phyloP scores from a whole-genome alignment of 53 echinoderm and acorn worm genomes.

The Patiria pectinifera region DNA sequence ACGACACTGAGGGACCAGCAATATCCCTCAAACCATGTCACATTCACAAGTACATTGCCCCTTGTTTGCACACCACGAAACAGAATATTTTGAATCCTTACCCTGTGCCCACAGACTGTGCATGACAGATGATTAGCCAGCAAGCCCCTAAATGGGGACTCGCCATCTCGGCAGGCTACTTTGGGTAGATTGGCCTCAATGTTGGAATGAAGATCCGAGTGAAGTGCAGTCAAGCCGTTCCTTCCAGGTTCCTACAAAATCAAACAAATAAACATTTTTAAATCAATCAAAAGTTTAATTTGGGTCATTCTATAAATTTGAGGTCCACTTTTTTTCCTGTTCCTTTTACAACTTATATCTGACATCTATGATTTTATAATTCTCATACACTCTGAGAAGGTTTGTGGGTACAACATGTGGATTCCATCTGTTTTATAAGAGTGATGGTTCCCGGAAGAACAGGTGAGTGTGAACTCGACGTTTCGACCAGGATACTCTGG shows the following conservation, averaged over 20 bases:
- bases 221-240: constrained; percentile 59
- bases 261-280: not conserved
- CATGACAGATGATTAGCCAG: constrained; percentile 92
- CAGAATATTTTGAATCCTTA: not conserved
- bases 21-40: too few relatives aligned
- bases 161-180: constrained; percentile 73
- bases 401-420: too few relatives aligned
- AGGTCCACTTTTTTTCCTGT: not conserved
- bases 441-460: too few relatives aligned
- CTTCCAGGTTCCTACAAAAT: constrained; percentile 51
- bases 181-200: constrained; percentile 83
- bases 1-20: too few relatives aligned
- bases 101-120: constrained; percentile 92
- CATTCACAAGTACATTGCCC: not conserved
- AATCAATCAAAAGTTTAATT: not conserved
- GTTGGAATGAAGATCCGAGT: constrained; percentile 77
- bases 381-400: too few relatives aligned
- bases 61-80: not conserved
- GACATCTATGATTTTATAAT: too few relatives aligned
- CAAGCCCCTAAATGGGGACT: constrained; percentile 90
- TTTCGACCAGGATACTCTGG: too few relatives aligned
- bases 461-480: too few relatives aligned
- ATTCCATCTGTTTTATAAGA: too few relatives aligned
- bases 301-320: not conserved
- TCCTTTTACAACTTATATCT: too few relatives aligned